Base-by-base conservation (phyloP, 2,888 invertebrate species). In the Troides aeacus region DNA sequence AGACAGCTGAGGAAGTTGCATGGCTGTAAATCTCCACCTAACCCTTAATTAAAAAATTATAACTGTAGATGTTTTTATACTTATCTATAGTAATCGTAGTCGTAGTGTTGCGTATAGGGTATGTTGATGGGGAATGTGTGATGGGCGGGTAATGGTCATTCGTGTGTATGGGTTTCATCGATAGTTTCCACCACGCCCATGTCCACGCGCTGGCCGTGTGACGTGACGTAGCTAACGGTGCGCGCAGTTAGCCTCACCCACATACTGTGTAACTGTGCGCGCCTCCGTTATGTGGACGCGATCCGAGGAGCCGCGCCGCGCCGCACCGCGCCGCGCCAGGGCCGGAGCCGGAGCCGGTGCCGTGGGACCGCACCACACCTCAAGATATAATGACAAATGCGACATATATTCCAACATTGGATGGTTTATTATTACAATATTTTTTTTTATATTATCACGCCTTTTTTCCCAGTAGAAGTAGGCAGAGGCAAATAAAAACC, bases 211-310 rank as follows among this genome's bases (percentile, higher is more conserved):
- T 88, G 83, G 75, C 58, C 23, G 68, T 68, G 75, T 70, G 70
- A 68, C 77, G 79, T 77, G 83, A 83, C 78, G 86, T 87, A 77
- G 86, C 78, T 90, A 91, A 90, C 90, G 90, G 91, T 87, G 83
- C 77, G 73, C 81, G 84, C 84, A 84, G 87, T 86, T 87, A 87
- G 85, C 81, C 85, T 91, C 90, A 91, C 92, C 92, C 90, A 92
- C 92, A 91, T 91, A 89, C 89, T 81, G 85, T 78, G 81, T 90
- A 90, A 90, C 90, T 90, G 88, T 85, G 85, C 84, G 79, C 79
- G 79, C 80, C 80, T 78, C 89, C 91, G 91, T 92, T 92, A 92
- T 85, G 79, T 83, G 89, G 82, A 84, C 89, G 87, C 86, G 85
- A 82, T 90, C 87, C 86, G 76, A 66, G 69, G 63, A 62, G 46